Percentiles rank a stretch among this genome's conserved stretches.
Evolutionary conservation across 2,888 invertebrate species (phyloP).

Genomic region (Ferrisia virgata): DNA sequence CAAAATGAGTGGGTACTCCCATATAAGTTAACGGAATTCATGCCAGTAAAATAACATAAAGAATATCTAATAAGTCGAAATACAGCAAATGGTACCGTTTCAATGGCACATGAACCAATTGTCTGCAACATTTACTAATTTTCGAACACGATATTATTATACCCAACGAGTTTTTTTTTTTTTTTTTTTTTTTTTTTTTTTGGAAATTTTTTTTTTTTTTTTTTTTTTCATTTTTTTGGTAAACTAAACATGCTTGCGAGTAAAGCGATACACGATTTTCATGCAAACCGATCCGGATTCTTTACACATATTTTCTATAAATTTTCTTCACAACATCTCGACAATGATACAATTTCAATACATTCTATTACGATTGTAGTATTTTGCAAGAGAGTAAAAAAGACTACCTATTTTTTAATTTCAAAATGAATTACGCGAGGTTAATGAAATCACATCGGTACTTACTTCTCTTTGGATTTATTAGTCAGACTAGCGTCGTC

Average conservation of each 20-base stretch:
- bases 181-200: too few species aligned
- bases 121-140: not conserved
- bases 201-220: too few species aligned
- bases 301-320: not conserved
- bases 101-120: not conserved
- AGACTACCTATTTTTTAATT: not conserved
- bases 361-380: not conserved
- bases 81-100: not conserved
- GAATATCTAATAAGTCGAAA: not conserved
- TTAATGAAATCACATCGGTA: not conserved
- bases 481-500: slow-evolving; percentile 31
- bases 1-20: not conserved
- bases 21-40: not conserved
- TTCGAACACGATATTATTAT: not conserved
- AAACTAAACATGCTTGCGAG: not conserved
- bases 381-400: not conserved
- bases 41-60: not conserved
- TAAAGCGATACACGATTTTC: not conserved
- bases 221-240: not conserved
- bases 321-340: not conserved
- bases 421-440: not conserved
- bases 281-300: not conserved
- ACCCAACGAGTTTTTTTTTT: too few species aligned
- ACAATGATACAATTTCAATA: not conserved
- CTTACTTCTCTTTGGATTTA: slow-evolving; percentile 40